phyloP scores from a whole-genome alignment of 2,888 invertebrate genomes.

The Nasonovia ribisnigri region DNA sequence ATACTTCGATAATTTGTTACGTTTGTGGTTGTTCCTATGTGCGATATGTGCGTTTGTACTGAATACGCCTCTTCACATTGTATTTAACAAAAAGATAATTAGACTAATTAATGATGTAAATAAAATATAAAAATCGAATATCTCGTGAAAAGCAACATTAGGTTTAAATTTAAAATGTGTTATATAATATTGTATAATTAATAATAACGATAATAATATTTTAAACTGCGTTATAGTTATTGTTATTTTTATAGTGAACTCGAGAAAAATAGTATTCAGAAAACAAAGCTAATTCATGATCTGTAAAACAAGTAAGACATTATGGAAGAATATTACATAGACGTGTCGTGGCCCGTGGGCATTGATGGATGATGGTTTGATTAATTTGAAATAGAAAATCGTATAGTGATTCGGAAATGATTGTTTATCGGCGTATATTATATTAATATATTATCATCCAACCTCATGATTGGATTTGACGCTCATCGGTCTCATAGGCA shows the following conservation, averaged over 20 bases:
- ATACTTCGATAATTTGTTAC: neutral
- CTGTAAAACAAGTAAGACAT: neutral
- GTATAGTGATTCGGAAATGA: neutral
- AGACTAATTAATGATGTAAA: neutral
- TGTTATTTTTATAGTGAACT: neutral
- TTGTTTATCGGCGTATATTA: neutral
- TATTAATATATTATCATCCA: neutral
- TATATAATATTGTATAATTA: neutral
- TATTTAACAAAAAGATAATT: neutral
- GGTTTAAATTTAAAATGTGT: neutral
- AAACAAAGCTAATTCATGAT: neutral
- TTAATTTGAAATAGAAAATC: neutral
- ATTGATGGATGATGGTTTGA: constrained; percentile 15
- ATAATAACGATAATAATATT: neutral
- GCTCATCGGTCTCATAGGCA: neutral
- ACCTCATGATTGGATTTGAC: neutral
- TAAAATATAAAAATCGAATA: neutral
- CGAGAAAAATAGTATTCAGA: neutral
- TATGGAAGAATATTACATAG: neutral
- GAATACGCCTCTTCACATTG: neutral
- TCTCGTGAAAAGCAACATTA: neutral
- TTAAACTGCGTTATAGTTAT: neutral
- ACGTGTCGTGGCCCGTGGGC: neutral
- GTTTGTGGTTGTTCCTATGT: neutral
- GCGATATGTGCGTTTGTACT: neutral